A percentile compares a stretch with the other conserved stretches of the same genome.
These are phyloP conservation scores for Gila robusta DNA, from an alignment of 2,797 vertebrate species.

Conservation along the genomic window DNA sequence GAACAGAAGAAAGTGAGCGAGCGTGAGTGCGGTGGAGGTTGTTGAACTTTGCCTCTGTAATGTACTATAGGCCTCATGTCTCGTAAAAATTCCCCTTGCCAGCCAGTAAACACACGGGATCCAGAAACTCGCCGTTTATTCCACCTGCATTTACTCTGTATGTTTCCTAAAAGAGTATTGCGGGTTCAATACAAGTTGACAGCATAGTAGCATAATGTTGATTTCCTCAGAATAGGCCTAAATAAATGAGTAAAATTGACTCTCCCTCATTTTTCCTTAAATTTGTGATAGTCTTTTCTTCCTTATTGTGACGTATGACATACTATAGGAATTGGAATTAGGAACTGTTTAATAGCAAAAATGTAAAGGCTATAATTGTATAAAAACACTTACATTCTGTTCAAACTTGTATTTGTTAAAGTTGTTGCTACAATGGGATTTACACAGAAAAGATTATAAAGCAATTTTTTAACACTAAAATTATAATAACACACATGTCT, in stretches of 20 bases:
- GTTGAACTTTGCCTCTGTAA: conserved; percentile 76
- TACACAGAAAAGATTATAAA: not conserved
- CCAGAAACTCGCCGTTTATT: conserved; percentile 57
- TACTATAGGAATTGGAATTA: not conserved
- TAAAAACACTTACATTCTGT: not conserved
- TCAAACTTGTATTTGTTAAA: not conserved
- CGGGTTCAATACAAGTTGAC: not conserved
- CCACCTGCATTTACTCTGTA: conserved; percentile 37
- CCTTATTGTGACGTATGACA: not conserved
- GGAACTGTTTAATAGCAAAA: not conserved
- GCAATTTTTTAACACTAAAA: not conserved
- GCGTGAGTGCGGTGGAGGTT: conserved; percentile 64
- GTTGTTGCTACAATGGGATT: not conserved
- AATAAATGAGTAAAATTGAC: not conserved
- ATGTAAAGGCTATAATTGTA: not conserved
- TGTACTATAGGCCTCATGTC: conserved; percentile 63
- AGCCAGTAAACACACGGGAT: conserved; percentile 70
- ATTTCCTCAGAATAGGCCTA: not conserved
- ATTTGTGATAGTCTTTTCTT: not conserved
- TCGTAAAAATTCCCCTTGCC: conserved; percentile 73
- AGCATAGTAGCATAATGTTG: not conserved
- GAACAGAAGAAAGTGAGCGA: conserved; percentile 22
- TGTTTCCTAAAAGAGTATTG: conserved; percentile 22
- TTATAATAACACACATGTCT: no score
- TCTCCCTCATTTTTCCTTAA: not conserved